These are phyloP conservation scores for Pogonocichla stellata DNA, from an alignment of 2,113 vertebrate species.

Conservation along the genomic window DNA sequence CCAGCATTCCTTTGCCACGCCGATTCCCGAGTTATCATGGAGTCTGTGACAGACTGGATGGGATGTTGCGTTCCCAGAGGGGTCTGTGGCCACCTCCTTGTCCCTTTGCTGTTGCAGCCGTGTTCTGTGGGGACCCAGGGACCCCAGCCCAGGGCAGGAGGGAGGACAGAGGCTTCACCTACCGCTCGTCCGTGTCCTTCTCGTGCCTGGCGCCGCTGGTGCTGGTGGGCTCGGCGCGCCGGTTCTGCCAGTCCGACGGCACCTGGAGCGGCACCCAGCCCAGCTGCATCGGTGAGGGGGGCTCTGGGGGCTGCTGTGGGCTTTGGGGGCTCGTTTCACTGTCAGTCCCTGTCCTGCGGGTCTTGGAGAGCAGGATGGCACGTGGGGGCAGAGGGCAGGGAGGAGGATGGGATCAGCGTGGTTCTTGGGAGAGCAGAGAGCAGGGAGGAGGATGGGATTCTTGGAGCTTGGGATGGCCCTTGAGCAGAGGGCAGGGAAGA, in stretches of 20 bases:
- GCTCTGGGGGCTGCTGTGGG: accelerated
- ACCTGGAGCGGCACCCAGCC: slow-evolving; percentile 95
- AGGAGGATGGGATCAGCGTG: too few species aligned
- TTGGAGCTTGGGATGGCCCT: too few species aligned
- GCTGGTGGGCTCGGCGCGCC: slow-evolving; percentile 88
- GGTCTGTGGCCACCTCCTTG: accelerated
- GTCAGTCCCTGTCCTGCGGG: accelerated
- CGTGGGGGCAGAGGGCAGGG: too few species aligned
- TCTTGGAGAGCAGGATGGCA: neutral
- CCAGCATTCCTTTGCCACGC: neutral
- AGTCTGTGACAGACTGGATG: accelerated
- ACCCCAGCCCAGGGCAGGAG: slow-evolving; percentile 85
- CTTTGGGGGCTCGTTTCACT: accelerated
- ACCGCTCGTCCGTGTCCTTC: slow-evolving; percentile 92
- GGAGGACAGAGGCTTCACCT: slow-evolving; percentile 94
- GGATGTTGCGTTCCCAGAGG: neutral
- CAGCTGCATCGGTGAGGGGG: slow-evolving; percentile 90
- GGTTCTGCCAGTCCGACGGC: slow-evolving; percentile 95
- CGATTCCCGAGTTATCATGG: neutral
- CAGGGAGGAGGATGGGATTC: too few species aligned
- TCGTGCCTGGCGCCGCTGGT: slow-evolving; percentile 87
- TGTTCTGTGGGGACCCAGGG: slow-evolving; percentile 96
- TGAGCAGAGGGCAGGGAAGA: too few species aligned
- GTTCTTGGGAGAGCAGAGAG: too few species aligned
- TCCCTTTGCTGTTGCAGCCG: slow-evolving; percentile 74